A percentile compares a stretch with the other conserved stretches of the same genome.
Evolutionary conservation across 2,797 vertebrate species (phyloP).

Genomic region (Tolypeutes matacus): DNA sequence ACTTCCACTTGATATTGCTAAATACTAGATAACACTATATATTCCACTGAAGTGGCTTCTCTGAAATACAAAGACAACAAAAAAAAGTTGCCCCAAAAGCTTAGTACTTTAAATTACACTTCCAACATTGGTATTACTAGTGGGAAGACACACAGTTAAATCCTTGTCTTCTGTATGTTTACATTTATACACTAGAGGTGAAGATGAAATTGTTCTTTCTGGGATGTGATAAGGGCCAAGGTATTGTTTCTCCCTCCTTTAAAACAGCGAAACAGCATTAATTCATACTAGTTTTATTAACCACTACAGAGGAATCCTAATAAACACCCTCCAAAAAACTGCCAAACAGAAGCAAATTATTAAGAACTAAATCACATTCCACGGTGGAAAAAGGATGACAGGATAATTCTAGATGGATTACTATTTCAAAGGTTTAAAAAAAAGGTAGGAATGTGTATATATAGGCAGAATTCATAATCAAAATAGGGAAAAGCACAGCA

Average conservation of each 20-base stretch:
- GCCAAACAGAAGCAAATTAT: neutral
- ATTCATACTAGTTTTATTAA: neutral
- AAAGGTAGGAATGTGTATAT: neutral
- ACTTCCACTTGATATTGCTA: neutral
- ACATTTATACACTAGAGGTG: neutral
- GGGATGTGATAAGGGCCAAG: neutral
- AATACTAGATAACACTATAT: neutral
- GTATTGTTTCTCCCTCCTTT: neutral
- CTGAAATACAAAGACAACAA: neutral
- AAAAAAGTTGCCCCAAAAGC: no score
- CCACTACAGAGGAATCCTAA: neutral
- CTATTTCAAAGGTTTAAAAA: neutral
- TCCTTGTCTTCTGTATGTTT: no score
- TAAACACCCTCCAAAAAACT: neutral
- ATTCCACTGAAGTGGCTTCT: neutral
- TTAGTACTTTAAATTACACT: rapidly evolving
- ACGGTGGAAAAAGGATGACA: neutral
- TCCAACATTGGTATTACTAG: neutral
- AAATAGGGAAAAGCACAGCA: neutral
- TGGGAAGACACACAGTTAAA: no score
- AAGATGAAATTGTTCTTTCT: neutral
- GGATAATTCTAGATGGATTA: neutral
- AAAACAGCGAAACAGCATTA: neutral
- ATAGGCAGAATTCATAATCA: neutral
- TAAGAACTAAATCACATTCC: neutral